phyloP scores from a whole-genome alignment of 2,888 invertebrate species.

The Gymnoscelis rufifasciata region DNA sequence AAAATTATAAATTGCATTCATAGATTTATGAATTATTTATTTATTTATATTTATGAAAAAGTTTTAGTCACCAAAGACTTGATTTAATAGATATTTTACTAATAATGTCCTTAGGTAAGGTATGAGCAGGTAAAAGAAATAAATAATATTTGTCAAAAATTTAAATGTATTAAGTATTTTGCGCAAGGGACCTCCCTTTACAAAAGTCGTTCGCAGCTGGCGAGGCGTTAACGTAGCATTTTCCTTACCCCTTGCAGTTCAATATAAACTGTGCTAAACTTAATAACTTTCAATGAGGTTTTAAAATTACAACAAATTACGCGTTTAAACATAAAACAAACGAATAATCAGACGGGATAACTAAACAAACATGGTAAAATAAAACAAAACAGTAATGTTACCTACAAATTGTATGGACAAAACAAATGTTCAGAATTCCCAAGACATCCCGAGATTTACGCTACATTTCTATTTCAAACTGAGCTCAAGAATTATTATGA shows the following conservation, averaged over 20 bases:
- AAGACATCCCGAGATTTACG: conserved; percentile 27
- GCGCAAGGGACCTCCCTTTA: conserved; percentile 38
- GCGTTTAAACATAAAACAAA: no score
- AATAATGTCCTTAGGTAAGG: no score
- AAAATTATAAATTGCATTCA: no score
- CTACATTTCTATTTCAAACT: conserved; percentile 13
- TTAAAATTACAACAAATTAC: not conserved
- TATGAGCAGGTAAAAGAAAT: no score
- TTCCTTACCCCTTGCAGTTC: conserved; percentile 73
- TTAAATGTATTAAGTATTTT: conserved; percentile 34
- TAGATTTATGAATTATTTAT: no score
- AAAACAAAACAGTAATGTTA: not conserved
- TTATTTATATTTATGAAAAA: no score
- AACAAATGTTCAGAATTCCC: conserved; percentile 1
- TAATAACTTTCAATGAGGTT: not conserved
- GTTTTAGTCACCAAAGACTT: no score
- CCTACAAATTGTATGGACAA: not conserved
- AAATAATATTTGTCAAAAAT: not conserved
- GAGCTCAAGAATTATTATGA: conserved; percentile 16
- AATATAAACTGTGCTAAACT: conserved; percentile 67
- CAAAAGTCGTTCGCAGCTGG: conserved; percentile 67
- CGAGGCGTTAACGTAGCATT: conserved; percentile 73
- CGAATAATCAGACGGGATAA: no score
- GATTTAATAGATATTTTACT: no score
- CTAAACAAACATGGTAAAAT: not conserved